Evolutionary conservation across 2,113 vertebrate species (phyloP).

Genomic region (Dolichotis patagonum): DNA sequence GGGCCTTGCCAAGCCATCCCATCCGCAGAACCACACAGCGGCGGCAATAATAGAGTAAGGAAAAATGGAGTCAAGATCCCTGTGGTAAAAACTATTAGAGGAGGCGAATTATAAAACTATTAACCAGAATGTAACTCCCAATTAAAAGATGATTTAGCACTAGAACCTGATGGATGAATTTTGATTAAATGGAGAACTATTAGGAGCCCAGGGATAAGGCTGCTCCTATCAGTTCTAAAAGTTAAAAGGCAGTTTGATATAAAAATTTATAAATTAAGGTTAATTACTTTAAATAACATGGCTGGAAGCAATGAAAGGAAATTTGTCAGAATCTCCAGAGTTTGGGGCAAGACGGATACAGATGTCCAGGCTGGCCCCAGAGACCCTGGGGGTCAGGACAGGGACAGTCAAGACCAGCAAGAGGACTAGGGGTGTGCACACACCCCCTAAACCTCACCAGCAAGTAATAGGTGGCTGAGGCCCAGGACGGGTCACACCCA

Average conservation of each 20-base stretch:
- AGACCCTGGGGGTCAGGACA: conserved; percentile 83
- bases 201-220: conserved; percentile 97
- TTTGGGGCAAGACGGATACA: conserved; percentile 89
- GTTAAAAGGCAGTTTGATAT: conserved; percentile 97
- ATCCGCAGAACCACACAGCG: conserved; percentile 83
- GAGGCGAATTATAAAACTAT: conserved; percentile 99
- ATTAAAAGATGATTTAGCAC: conserved; percentile 99
- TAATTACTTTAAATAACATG: conserved; percentile 99
- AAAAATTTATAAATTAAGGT: conserved; percentile 99
- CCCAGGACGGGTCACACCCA: neutral
- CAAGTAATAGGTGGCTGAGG: neutral
- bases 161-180: conserved; percentile 99
- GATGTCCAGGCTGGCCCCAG: conserved; percentile 85
- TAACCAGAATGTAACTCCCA: conserved; percentile 99
- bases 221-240: conserved; percentile 91
- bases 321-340: conserved; percentile 93
- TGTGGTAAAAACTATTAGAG: conserved; percentile 98
- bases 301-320: conserved; percentile 93
- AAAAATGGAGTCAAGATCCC: conserved; percentile 97
- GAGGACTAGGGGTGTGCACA: neutral
- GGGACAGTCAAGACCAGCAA: conserved; percentile 74
- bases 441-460: neutral
- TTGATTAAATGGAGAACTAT: conserved; percentile 99
- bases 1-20: conserved; percentile 83
- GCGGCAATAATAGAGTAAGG: conserved; percentile 90